Conservation (phyloP, 2,888 invertebrate genomes). For the Rapana venosa region DNA sequence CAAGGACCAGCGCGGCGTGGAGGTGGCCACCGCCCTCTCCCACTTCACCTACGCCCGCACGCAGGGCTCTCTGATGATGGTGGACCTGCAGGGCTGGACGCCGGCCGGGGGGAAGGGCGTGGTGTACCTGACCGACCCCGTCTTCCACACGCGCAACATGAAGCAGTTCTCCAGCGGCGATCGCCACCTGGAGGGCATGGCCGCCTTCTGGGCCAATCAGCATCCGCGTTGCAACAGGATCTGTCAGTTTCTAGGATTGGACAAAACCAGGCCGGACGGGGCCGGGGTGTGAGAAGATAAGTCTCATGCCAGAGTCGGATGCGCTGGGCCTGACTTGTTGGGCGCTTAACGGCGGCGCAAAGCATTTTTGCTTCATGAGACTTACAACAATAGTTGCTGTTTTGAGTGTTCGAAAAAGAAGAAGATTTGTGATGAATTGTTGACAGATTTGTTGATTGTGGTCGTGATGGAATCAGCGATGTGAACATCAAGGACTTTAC, state of each 20-base stretch:
- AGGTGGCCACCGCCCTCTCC: constrained; percentile 50
- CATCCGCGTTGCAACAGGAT: constrained; percentile 52
- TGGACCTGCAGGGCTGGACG: constrained; percentile 54
- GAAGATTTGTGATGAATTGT: too few relatives aligned
- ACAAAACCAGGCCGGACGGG: constrained; percentile 27
- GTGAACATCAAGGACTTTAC: too few relatives aligned
- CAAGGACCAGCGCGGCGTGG: constrained; percentile 38
- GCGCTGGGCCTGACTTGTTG: neutral
- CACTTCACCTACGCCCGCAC: constrained; percentile 50
- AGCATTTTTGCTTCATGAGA: too few relatives aligned
- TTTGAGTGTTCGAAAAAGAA: too few relatives aligned
- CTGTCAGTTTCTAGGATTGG: constrained; percentile 45
- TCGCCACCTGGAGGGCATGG: constrained; percentile 48
- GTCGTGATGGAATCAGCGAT: too few relatives aligned
- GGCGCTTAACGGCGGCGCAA: too few relatives aligned
- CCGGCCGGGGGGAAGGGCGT: constrained; percentile 46
- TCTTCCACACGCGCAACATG: constrained; percentile 48
- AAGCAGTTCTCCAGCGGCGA: constrained; percentile 47
- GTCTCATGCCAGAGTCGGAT: neutral
- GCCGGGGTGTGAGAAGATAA: neutral
- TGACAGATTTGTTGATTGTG: too few relatives aligned
- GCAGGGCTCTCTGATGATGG: constrained; percentile 48
- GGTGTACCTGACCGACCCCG: constrained; percentile 53
- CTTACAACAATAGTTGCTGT: too few relatives aligned
- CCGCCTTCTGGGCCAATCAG: constrained; percentile 49